These are phyloP conservation scores for Tuberolachnus salignus DNA, from an alignment of 2,888 invertebrate species.

Conservation along the genomic window DNA sequence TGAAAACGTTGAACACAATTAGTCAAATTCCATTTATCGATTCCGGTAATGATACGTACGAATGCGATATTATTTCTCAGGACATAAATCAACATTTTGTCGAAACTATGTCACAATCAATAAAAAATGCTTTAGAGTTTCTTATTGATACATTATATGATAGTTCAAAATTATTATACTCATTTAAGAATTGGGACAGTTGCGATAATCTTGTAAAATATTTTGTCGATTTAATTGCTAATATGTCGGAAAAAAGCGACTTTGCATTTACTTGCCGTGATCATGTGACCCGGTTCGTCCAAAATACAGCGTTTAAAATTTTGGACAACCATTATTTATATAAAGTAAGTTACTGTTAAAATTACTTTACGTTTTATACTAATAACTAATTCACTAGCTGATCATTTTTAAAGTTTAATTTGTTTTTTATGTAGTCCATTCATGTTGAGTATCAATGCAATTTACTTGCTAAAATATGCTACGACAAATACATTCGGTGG, in stretches of 20 bases:
- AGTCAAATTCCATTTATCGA: not conserved
- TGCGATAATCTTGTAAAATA: slow-evolving; percentile 20
- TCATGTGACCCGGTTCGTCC: slow-evolving; percentile 8
- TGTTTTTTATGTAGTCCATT: slow-evolving; percentile 22
- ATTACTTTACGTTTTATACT: too few relatives aligned
- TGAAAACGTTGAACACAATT: slow-evolving; percentile 24
- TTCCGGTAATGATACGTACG: slow-evolving; percentile 23
- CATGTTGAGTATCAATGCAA: slow-evolving; percentile 50
- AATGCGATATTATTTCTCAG: not conserved
- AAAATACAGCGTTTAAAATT: slow-evolving; percentile 30
- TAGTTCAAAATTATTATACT: slow-evolving; percentile 8
- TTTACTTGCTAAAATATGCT: slow-evolving; percentile 40
- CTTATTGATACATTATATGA: slow-evolving; percentile 25
- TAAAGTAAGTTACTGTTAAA: slow-evolving; percentile 1
- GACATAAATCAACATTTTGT: not conserved
- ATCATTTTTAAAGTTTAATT: not conserved
- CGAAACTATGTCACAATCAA: slow-evolving; percentile 20
- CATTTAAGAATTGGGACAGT: slow-evolving; percentile 19
- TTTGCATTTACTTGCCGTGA: slow-evolving; percentile 31
- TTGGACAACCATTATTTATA: slow-evolving; percentile 34
- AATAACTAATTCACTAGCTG: too few relatives aligned
- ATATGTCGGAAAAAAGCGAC: slow-evolving; percentile 10
- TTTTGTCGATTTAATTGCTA: slow-evolving; percentile 25
- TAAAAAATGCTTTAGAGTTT: slow-evolving; percentile 25
- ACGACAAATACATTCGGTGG: slow-evolving; percentile 46